phyloP scores from a whole-genome alignment of 1,140 invertebrate species.

The Aphis craccivora region DNA sequence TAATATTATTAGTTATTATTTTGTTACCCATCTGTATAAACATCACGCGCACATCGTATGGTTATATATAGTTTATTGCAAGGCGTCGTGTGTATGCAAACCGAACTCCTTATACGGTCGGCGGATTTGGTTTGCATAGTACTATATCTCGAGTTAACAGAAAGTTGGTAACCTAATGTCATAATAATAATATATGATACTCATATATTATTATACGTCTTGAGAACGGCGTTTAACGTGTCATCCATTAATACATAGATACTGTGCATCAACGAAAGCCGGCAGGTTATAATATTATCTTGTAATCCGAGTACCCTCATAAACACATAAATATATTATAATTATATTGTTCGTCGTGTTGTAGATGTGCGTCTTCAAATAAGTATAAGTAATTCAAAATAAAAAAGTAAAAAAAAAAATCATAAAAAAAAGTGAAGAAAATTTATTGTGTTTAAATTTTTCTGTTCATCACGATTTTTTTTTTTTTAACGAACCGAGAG shows the following conservation, averaged over 20 bases:
- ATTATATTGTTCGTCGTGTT: not conserved
- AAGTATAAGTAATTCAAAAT: not conserved
- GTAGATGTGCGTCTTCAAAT: not conserved
- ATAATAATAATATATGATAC: not conserved
- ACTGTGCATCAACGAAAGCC: not conserved
- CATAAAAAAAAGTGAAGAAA: not conserved
- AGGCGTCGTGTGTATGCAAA: constrained; percentile 37
- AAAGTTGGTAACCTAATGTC: not conserved
- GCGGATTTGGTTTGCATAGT: not conserved
- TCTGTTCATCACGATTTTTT: not conserved
- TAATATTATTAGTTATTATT: not conserved
- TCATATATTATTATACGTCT: no score
- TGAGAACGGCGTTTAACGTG: not conserved
- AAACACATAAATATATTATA: not conserved
- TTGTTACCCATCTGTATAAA: not conserved
- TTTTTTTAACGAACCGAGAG: no score
- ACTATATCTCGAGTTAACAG: not conserved
- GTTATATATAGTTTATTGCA: not conserved
- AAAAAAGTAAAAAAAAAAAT: not conserved
- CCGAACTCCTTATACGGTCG: not conserved
- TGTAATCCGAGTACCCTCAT: not conserved
- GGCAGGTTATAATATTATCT: not conserved
- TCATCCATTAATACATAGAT: not conserved
- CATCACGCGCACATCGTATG: not conserved
- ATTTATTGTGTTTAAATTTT: not conserved